A percentile compares a stretch with the other conserved stretches of the same genome.
phyloP scores from a whole-genome alignment of 2,888 invertebrate genomes.

The Lasioglossum malachurum region DNA sequence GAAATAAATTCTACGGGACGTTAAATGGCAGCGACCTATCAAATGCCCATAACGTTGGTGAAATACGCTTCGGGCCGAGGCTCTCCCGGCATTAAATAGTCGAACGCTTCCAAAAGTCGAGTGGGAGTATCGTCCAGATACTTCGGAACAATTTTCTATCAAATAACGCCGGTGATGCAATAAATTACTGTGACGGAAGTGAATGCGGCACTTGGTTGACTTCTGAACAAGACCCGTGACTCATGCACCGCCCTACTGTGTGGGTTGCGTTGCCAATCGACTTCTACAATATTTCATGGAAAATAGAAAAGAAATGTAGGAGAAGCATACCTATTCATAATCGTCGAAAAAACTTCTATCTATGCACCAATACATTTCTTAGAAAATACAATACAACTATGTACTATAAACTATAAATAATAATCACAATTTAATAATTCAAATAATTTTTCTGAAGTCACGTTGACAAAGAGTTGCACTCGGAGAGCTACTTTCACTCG shows the following conservation, averaged over 20 bases:
- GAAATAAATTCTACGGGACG: neutral
- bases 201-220: constrained; percentile 57
- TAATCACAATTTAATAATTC: too few species aligned
- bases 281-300: constrained; percentile 9
- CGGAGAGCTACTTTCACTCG: too few species aligned
- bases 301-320: neutral
- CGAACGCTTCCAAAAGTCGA: constrained; percentile 37
- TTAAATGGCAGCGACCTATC: neutral
- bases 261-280: constrained; percentile 51
- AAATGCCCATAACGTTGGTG: neutral
- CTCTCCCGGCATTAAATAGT: constrained; percentile 9
- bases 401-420: too few species aligned
- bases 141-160: constrained; percentile 62
- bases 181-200: constrained; percentile 65
- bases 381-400: too few species aligned
- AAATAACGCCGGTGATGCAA: constrained; percentile 60
- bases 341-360: too few species aligned
- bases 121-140: constrained; percentile 53
- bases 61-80: neutral
- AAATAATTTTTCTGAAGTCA: too few species aligned
- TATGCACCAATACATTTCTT: too few species aligned
- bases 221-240: constrained; percentile 59
- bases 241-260: constrained; percentile 52
- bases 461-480: too few species aligned
- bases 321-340: neutral